Conservation (phyloP, 2,113 vertebrate species). For the Porphyrio hochstetteri region DNA sequence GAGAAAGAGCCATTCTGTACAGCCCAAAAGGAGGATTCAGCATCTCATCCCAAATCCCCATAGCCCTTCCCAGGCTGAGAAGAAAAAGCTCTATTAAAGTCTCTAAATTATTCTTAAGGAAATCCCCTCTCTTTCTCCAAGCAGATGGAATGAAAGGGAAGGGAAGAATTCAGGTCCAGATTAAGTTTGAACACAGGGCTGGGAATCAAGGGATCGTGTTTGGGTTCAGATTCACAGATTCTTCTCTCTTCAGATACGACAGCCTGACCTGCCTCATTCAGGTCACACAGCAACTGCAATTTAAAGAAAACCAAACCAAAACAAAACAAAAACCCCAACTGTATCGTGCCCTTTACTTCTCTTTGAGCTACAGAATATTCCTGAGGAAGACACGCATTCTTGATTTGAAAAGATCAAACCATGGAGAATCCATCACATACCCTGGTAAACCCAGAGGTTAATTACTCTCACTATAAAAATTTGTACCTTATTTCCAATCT, state of each 20-base stretch:
- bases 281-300: not conserved
- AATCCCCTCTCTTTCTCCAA: not conserved
- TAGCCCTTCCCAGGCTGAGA: not conserved
- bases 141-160: not conserved
- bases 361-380: not conserved
- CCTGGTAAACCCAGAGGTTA: not conserved
- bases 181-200: not conserved
- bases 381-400: conserved; percentile 14
- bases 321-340: not conserved
- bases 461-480: conserved; percentile 32
- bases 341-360: not conserved
- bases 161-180: not conserved
- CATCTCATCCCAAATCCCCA: not conserved
- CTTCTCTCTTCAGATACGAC: not conserved
- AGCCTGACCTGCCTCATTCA: not conserved
- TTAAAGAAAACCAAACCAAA: too few species aligned
- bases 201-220: not conserved
- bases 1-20: not conserved
- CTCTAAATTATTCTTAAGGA: not conserved
- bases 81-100: not conserved
- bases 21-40: not conserved
- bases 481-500: conserved; percentile 23
- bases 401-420: conserved; percentile 17
- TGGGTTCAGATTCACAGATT: not conserved
- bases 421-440: conserved; percentile 9